Conservation (phyloP, 2,113 vertebrate genomes). For the Alectura lathami region DNA sequence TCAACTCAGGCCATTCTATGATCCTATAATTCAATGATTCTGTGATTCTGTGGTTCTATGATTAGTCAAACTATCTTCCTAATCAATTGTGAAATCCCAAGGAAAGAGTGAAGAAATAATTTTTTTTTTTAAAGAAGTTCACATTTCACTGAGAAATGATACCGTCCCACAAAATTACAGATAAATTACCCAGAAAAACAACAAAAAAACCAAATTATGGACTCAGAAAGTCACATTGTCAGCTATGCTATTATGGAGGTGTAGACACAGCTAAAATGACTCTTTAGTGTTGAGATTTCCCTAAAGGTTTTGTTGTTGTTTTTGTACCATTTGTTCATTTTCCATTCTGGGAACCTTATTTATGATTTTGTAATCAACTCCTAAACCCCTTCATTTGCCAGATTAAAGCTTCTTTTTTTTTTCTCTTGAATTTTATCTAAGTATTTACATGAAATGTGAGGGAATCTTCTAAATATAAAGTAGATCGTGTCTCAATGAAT, state of each 20-base stretch:
- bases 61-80: background rate
- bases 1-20: no score
- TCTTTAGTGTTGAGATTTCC: background rate
- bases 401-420: background rate
- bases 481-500: background rate
- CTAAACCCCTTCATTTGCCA: background rate
- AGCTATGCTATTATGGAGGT: background rate
- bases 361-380: background rate
- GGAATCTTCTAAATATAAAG: background rate
- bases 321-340: background rate
- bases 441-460: background rate
- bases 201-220: background rate
- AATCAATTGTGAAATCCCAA: background rate
- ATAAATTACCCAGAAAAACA: background rate
- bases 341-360: background rate
- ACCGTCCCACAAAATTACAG: background rate
- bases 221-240: background rate
- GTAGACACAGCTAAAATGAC: background rate
- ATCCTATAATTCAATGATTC: no score
- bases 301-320: accelerated
- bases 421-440: background rate
- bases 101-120: background rate
- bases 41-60: no score
- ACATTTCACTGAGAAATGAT: background rate
- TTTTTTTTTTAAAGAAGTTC: no score